Percentiles rank a stretch among this genome's conserved stretches.
Evolutionary conservation across 2,888 invertebrate genomes (phyloP).

Genomic region (Pseudeuparius sepicola): DNA sequence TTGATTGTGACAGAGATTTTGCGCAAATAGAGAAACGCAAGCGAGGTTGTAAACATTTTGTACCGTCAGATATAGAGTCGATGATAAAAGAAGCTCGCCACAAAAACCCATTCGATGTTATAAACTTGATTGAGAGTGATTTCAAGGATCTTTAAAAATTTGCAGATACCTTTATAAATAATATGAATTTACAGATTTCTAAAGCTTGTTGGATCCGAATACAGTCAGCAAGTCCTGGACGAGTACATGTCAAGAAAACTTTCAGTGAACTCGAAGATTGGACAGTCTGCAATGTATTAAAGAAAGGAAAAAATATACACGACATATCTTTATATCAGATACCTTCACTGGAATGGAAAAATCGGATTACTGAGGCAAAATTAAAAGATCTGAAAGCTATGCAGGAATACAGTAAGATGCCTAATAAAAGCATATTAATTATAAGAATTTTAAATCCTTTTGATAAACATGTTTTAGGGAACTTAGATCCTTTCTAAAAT

Average conservation of each 20-base stretch:
- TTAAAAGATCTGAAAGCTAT: conserved; percentile 13
- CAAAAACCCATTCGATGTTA: too few relatives aligned
- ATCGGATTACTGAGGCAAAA: conserved; percentile 16
- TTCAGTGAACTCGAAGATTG: conserved; percentile 14
- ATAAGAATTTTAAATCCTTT: too few relatives aligned
- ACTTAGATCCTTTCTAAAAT: too few relatives aligned
- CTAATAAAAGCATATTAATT: too few relatives aligned
- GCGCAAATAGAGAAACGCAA: conserved; percentile 10
- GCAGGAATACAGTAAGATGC: too few relatives aligned
- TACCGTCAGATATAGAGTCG: conserved; percentile 15
- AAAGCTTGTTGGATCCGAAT: conserved; percentile 18
- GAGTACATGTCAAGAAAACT: conserved; percentile 14
- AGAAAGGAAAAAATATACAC: too few relatives aligned
- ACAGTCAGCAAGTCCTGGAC: conserved; percentile 13
- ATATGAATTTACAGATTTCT: conserved; percentile 17
- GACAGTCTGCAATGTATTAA: conserved; percentile 16
- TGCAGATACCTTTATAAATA: conserved; percentile 17
- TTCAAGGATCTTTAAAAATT: conserved; percentile 19
- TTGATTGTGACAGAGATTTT: conserved; percentile 12
- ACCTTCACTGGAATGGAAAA: conserved; percentile 13
- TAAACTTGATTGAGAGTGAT: conserved; percentile 15
- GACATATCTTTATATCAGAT: conserved; percentile 12
- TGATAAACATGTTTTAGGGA: too few relatives aligned
- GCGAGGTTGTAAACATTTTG: conserved; percentile 5
- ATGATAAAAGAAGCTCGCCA: conserved; percentile 18